Percentiles rank a stretch among this genome's conserved stretches.
Conservation (phyloP, 2,888 invertebrate genomes). For the Euplexia lucipara region DNA sequence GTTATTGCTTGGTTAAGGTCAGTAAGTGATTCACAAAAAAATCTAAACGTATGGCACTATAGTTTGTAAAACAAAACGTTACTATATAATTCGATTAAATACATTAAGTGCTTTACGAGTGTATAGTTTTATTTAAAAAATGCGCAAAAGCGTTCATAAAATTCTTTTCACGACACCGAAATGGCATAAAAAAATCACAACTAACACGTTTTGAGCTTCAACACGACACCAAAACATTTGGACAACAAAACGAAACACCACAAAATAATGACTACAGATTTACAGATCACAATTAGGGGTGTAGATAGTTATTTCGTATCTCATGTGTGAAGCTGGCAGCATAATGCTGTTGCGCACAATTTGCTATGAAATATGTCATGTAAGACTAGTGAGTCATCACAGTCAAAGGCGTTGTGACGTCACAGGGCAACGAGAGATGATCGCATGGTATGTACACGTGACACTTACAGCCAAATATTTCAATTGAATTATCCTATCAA, state of each 20-base stretch:
- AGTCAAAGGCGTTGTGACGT: conserved; percentile 44
- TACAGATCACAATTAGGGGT: conserved; percentile 48
- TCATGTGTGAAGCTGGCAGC: conserved; percentile 31
- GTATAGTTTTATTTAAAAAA: conserved; percentile 78
- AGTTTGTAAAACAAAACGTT: conserved; percentile 48
- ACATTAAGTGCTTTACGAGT: conserved; percentile 70
- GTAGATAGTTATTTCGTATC: conserved; percentile 21
- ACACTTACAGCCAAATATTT: conserved; percentile 65
- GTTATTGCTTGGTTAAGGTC: conserved; percentile 28
- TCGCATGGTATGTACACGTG: conserved; percentile 74
- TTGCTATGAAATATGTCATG: conserved; percentile 21
- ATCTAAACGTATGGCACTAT: conserved; percentile 38
- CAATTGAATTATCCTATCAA: conserved; percentile 77
- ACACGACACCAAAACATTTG: conserved; percentile 74
- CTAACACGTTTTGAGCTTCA: conserved; percentile 76
- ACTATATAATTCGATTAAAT: conserved; percentile 54
- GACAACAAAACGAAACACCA: conserved; percentile 54
- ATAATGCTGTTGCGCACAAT: conserved; percentile 26
- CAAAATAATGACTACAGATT: conserved; percentile 53
- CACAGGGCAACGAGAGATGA: conserved; percentile 60
- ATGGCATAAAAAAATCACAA: conserved; percentile 82
- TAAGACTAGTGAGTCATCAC: conserved; percentile 26
- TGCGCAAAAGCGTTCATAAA: conserved; percentile 90
- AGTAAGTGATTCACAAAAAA: conserved; percentile 26
- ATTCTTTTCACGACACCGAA: conserved; percentile 86